Conservation (phyloP, 2,797 vertebrate genomes). For the Hypotaenidia philippensis region DNA sequence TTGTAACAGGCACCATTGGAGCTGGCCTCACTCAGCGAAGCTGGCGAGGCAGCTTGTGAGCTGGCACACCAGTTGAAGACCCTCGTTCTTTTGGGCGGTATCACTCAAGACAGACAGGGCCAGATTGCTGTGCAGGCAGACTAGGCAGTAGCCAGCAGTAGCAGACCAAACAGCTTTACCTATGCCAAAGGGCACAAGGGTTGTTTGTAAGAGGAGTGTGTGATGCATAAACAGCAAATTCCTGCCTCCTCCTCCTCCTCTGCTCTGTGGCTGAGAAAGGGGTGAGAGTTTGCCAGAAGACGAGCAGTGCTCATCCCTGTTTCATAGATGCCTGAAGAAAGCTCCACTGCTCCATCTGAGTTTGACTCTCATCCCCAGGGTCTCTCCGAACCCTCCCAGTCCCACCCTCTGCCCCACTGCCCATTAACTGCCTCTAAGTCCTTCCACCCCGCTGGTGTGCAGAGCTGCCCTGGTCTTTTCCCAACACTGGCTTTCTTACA, state of each 20-base stretch:
- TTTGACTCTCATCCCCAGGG: neutral
- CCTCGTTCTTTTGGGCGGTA: neutral
- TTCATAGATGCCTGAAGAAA: neutral
- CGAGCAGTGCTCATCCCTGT: neutral
- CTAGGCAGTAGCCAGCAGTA: neutral
- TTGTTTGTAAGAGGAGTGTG: constrained; percentile 1
- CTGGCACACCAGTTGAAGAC: neutral
- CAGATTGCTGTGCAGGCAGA: neutral
- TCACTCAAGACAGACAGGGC: neutral
- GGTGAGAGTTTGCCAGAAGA: neutral
- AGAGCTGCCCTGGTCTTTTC: neutral
- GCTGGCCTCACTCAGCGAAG: neutral
- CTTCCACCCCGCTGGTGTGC: neutral
- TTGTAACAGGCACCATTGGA: fast-evolving
- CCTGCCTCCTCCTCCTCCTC: neutral
- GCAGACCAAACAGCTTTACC: constrained; percentile 6
- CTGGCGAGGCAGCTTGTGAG: neutral
- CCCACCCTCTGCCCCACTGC: neutral
- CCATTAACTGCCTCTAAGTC: neutral
- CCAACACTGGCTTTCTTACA: neutral
- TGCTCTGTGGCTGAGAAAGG: neutral
- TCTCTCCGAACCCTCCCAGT: neutral
- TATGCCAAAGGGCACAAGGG: neutral
- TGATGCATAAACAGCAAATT: constrained; percentile 12
- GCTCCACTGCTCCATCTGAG: neutral